phyloP scores from a whole-genome alignment of 35 echinoderm and acorn worm genomes.

The Ptychodera flava region DNA sequence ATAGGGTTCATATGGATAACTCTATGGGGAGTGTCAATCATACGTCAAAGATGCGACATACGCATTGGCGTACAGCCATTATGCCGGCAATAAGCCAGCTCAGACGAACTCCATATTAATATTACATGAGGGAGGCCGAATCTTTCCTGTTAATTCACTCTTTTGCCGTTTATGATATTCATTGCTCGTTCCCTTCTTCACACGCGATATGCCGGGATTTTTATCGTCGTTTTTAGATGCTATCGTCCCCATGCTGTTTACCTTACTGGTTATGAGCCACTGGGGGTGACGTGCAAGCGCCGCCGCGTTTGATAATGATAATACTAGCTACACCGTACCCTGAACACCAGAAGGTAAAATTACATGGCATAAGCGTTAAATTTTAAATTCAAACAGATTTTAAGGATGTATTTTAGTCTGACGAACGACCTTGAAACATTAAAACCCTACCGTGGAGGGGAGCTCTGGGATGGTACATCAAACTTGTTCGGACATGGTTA shows the following conservation, averaged over 20 bases:
- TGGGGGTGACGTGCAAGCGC: too few relatives aligned
- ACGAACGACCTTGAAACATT: too few relatives aligned
- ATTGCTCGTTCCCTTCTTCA: not conserved
- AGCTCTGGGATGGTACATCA: too few relatives aligned
- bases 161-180: not conserved
- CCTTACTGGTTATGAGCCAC: not conserved
- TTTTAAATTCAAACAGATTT: too few relatives aligned
- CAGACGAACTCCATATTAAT: not conserved
- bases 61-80: not conserved
- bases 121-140: not conserved
- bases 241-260: not conserved
- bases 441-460: too few relatives aligned
- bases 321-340: too few relatives aligned
- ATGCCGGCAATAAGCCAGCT: not conserved
- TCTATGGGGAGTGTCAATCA: not conserved
- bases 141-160: not conserved
- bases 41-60: not conserved
- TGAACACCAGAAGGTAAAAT: too few relatives aligned
- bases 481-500: too few relatives aligned
- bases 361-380: too few relatives aligned
- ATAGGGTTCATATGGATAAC: not conserved
- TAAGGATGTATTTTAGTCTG: too few relatives aligned
- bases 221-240: not conserved
- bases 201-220: not conserved
- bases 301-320: too few relatives aligned